phyloP scores from a whole-genome alignment of 64 coral and sea anemone species.

The Anthopleura sola region DNA sequence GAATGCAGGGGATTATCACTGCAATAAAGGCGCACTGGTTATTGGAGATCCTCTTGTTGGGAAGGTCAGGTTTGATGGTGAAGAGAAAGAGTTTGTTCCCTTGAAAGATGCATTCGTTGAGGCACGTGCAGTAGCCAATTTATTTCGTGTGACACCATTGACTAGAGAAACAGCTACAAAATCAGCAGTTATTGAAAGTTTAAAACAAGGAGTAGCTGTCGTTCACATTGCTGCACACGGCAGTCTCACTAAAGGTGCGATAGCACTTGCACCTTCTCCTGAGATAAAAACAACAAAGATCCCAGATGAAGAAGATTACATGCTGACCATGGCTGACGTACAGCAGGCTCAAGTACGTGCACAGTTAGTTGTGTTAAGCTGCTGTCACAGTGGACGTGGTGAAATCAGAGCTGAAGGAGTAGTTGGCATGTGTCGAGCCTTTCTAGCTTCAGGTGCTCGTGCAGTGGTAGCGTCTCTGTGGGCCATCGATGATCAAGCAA shows the following conservation, averaged over 20 bases:
- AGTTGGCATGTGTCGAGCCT: constrained; percentile 17
- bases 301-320: constrained; percentile 40
- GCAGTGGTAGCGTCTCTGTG: constrained; percentile 36
- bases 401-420: constrained; percentile 27
- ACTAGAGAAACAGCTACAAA: neutral
- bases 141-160: neutral
- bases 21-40: too few relatives aligned
- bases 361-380: constrained; percentile 39
- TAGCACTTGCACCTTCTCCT: neutral
- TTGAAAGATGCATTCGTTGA: too few relatives aligned
- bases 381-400: constrained; percentile 45
- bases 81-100: too few relatives aligned
- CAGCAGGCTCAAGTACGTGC: constrained; percentile 25
- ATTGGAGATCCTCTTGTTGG: too few relatives aligned
- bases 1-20: neutral
- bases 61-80: too few relatives aligned
- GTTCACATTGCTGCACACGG: constrained; percentile 17
- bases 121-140: too few relatives aligned
- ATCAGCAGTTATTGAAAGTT: neutral
- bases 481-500: constrained; percentile 12
- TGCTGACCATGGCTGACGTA: constrained; percentile 35
- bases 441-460: constrained; percentile 23
- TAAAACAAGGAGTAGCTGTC: neutral
- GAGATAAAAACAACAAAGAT: neutral
- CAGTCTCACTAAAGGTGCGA: neutral